phyloP scores from a whole-genome alignment of 2,113 vertebrate species.

The Charadrius vociferus region DNA sequence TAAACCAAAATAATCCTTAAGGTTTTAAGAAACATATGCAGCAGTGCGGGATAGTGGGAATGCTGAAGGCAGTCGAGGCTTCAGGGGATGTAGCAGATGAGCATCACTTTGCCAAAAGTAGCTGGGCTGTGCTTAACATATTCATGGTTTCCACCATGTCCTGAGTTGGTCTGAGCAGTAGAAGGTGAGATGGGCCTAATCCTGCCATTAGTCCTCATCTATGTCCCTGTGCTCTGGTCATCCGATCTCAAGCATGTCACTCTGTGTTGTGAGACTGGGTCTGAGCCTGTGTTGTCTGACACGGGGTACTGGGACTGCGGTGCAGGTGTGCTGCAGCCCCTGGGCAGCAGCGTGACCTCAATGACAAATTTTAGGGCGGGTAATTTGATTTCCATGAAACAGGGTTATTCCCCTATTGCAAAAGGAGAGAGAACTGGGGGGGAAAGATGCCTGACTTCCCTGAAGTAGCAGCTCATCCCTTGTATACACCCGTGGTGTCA shows the following conservation, averaged over 20 bases:
- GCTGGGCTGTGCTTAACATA: not conserved
- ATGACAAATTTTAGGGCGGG: not conserved
- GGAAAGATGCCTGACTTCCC: not conserved
- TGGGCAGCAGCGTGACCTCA: too few species aligned
- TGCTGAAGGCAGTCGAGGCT: not conserved
- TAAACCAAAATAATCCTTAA: not conserved
- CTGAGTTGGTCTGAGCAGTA: not conserved
- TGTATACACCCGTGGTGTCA: fast-evolving
- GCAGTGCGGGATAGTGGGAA: too few species aligned
- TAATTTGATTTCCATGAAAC: not conserved
- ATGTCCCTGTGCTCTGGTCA: not conserved
- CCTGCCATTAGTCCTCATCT: not conserved
- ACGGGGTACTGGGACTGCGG: fast-evolving
- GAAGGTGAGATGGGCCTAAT: not conserved
- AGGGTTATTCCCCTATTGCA: not conserved
- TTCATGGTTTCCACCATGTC: not conserved
- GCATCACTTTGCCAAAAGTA: not conserved
- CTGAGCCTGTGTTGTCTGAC: not conserved
- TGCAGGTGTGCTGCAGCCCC: too few species aligned
- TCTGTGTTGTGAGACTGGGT: fast-evolving
- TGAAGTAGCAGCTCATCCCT: not conserved
- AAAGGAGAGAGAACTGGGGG: not conserved
- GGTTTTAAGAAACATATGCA: not conserved
- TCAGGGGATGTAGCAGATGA: not conserved
- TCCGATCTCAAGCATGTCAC: fast-evolving